Base-by-base conservation (phyloP, 2,888 invertebrate genomes). In the Plagiodera versicolora region DNA sequence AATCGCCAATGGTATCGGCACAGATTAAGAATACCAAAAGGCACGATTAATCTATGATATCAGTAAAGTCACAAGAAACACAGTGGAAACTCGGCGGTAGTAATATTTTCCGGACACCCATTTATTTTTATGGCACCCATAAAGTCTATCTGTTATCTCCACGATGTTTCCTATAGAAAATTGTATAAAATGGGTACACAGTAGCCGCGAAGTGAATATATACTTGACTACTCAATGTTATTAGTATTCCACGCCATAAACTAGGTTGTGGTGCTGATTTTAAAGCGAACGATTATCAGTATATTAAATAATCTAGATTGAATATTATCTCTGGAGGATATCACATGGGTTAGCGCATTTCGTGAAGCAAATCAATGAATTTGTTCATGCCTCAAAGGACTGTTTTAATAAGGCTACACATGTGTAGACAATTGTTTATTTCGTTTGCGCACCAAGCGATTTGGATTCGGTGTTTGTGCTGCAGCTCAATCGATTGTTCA, bases 311-410 rank as follows among this genome's bases (percentile, higher is more conserved):
- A 63, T 63, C 64, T 56, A 62, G 61, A 67, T 69, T 52, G 63
- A 56, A 54, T 58, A 55, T 58, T 56, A 61, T 63, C 60, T 54
- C 28, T 18, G 50, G 28, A 56, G 56, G 45, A 56, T 56, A 56
- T 60, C 59, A 39, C 48, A 56, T 55, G 60, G 64, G 66, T 65
- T 65, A 63, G 60, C 61, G 67, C 55, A 63, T 66, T 66, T 67
- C 62, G 60, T 60, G 63, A 61, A 52, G 47, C 59, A 61, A 66
- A 63, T 63, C 61, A 63, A 66, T 66, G 58, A 60, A 60, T 66
- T 58, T 57, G 68, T 71, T 71, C 69, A 71, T 70, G 71, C 66
- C 66, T 63, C 62, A 59, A 50, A 63, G 69, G 66, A 60, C 70
- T 61, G 60, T 64, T 71, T 67, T 71, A 71, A 71, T 70, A 61